Percentiles rank a stretch among this genome's conserved stretches.
Conservation (phyloP, 2,797 vertebrate species). For the Acrossocheilus wenchowensis region DNA sequence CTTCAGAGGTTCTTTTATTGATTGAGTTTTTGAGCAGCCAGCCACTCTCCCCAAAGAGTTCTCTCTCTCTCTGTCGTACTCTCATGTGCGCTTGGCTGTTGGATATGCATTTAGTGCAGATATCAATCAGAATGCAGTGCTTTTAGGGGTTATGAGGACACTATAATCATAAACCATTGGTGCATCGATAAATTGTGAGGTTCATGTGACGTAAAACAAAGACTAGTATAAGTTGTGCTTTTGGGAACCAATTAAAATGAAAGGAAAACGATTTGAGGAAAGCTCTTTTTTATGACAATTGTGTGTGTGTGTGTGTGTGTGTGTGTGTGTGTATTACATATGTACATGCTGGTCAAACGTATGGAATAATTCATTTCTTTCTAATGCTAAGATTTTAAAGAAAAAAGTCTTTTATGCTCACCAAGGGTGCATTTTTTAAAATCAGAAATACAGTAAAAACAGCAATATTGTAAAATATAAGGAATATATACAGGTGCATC, state of each 20-base stretch:
- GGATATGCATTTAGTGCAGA: constrained; percentile 49
- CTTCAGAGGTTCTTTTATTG: constrained; percentile 62
- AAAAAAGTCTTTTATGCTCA: no score
- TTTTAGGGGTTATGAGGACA: constrained; percentile 29
- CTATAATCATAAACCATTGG: constrained; percentile 38
- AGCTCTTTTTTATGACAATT: neutral
- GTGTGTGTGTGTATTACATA: no score
- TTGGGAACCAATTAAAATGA: neutral
- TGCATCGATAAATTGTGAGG: neutral
- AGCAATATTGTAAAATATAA: no score
- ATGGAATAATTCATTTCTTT: no score
- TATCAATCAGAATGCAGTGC: constrained; percentile 13
- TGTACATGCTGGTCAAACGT: no score
- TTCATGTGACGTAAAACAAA: constrained; percentile 4
- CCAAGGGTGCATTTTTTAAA: no score
- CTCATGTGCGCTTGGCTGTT: neutral
- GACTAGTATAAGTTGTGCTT: neutral
- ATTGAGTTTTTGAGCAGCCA: constrained; percentile 48
- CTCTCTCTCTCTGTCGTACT: constrained; percentile 25
- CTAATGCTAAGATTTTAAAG: no score
- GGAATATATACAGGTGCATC: no score
- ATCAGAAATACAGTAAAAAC: no score
- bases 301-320: neutral
- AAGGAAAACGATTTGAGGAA: neutral
- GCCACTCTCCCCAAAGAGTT: constrained; percentile 35